Evolutionary conservation across 2,888 invertebrate species (phyloP).

Genomic region (Nomada hirtipes): DNA sequence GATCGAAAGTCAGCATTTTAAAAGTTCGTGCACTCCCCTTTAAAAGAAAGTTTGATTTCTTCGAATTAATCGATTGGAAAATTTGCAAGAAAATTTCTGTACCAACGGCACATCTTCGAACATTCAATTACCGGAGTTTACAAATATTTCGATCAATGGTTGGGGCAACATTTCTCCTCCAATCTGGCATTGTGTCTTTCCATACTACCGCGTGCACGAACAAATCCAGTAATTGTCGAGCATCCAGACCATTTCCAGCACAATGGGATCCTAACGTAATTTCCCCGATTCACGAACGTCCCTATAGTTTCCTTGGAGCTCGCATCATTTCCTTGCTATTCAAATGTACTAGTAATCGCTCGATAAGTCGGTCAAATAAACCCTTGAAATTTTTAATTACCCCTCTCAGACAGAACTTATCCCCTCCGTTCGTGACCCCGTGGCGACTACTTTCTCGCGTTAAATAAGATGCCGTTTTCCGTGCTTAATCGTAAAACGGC

Average conservation of each 20-base stretch:
- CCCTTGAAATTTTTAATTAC: conserved; percentile 22
- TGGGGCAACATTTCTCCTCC: neutral
- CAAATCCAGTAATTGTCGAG: conserved; percentile 1
- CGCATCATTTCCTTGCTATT: conserved; percentile 18
- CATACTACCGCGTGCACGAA: neutral
- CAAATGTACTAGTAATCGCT: conserved; percentile 12
- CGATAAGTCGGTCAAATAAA: conserved; percentile 16
- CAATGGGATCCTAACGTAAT: conserved; percentile 25
- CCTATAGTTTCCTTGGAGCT: neutral
- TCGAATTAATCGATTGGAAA: too few species aligned
- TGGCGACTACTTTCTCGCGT: neutral
- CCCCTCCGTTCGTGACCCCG: too few species aligned
- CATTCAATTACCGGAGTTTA: neutral
- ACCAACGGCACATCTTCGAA: too few species aligned
- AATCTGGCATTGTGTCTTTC: neutral
- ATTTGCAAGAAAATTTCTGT: too few species aligned
- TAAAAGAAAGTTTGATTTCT: too few species aligned
- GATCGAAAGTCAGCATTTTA: too few species aligned
- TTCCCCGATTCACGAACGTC: conserved; percentile 18
- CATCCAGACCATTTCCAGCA: conserved; percentile 8
- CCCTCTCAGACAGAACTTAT: neutral
- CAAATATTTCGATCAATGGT: neutral
- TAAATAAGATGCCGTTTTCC: neutral
- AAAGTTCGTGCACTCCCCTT: too few species aligned
- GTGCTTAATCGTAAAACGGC: neutral